Evolutionary conservation across 2,888 invertebrate species (phyloP), one percentile per base, ranked within the genome.

Genomic region (Aporophyla lueneburgensis): DNA sequence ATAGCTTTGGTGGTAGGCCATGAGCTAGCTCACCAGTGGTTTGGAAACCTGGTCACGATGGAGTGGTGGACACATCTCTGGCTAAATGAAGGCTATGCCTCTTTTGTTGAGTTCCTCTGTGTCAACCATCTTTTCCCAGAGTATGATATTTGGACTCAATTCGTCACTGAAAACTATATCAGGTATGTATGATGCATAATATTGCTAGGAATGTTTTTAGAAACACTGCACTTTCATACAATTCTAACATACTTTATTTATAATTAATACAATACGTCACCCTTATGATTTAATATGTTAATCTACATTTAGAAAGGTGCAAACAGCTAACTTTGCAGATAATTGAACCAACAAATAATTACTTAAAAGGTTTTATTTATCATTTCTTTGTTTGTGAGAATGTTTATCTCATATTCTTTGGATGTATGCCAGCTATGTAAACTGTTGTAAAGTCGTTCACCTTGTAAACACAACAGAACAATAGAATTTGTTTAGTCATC

Each of bases 31-130:
- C 99, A 99, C 94, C 99, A 99, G 93, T 99, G 99, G 99, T 99
- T 99, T 95, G 99, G 99, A 12, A 99, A 99, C 93, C 97, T 99
- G 65, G 99, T 99, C 2, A 99, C 99, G 43, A 99, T 99, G 99
- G 99, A 99, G 94, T 99, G 99, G 99, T 99, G 99, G 99, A 99
- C 99, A 3, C 98, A 99, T 95, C 96, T 99, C 53, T 99, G 99
- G 99, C 96, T 99, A 54, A 99, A 99, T 94, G 99, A 99, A 93
- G 99, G 99, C 5, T 99, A 99, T 95, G 99, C 99, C 0, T 98
- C 99, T 0, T 99, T 99, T 97, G 99, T 99, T 63, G 99, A 99
- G 94, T 99, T 98, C 91, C 97, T 99, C 9, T 99, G 99, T 96
- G 99, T 99, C 1, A 98, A 99, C 91, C 98, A 98, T 93, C 96